Conservation (phyloP, 2,888 invertebrate genomes). For the Sympetrum striolatum region DNA sequence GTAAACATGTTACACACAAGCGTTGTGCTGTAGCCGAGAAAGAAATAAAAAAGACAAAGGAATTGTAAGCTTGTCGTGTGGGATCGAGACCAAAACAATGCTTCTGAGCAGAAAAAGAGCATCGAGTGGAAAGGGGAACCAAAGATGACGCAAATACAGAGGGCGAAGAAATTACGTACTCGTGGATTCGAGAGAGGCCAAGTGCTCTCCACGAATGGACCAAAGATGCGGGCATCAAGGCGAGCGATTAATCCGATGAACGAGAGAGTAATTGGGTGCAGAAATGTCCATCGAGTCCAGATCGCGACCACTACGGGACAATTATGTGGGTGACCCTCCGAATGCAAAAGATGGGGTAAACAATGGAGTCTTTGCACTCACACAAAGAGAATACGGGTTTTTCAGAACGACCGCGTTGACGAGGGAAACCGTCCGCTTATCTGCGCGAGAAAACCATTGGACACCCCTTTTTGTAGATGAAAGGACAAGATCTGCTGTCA, state of each 20-base stretch:
- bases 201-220: constrained; percentile 1
- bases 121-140: constrained; percentile 48
- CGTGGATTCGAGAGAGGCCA: not conserved
- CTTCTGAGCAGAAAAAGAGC: constrained; percentile 22
- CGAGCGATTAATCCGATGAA: constrained; percentile 32
- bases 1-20: no score
- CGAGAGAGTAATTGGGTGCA: not conserved
- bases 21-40: no score
- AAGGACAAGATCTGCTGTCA: no score
- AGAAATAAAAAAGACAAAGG: no score
- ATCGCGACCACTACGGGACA: not conserved
- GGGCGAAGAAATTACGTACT: constrained; percentile 28
- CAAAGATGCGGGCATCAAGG: constrained; percentile 26
- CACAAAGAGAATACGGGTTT: not conserved
- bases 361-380: constrained; percentile 4
- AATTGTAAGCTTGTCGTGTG: no score
- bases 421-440: not conserved
- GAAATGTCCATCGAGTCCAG: constrained; percentile 5
- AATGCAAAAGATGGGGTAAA: not conserved
- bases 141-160: not conserved
- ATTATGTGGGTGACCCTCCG: not conserved
- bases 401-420: not conserved
- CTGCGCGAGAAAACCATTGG: no score
- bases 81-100: not conserved
- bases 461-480: no score